Base-by-base conservation (phyloP, 2,113 vertebrate species). In the Bujurquina vittata region DNA sequence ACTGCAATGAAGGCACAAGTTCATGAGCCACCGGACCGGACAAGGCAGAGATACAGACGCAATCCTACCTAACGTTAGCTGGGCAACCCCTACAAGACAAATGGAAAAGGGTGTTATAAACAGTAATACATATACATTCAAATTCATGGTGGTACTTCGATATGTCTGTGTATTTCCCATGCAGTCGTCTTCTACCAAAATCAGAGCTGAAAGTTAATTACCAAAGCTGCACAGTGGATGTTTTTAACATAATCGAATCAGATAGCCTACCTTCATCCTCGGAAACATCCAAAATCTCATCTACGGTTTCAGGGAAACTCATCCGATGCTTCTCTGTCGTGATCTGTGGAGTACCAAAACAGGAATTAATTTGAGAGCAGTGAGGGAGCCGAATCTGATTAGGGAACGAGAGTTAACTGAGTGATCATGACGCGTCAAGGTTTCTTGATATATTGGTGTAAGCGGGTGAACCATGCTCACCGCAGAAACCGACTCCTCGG, bases 291-390 rank as follows among this genome's bases (percentile, higher is more conserved):
- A 99, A 91, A 87, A 97, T 97, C 93, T 99, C 98, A 3, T 99
- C 98, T 3, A 99, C 97, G 0, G 98, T 99, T 95, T 99, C 98
- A 0, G 98, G 98, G 89, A 98, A 98, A 94, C 98, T 99, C 97
- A 99, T 98, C 72, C 96, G 97, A 85, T 99, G 97, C 87, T 98
- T 99, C 90, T 99, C 98, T 3, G 95, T 93, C 1, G 95, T 95
- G 77, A 95, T 96, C 96, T 96, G 89, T 31, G 55, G 43, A 58
- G 63, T 81, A 43, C 10, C 26, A 74, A 8, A 56, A 73, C 52
- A 18, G 2, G 18, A 35, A 23, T 22, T 69, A 20, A n/a, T 80
- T 37, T 82, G 40, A 5, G 37, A 61, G 58, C 56, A 80, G 31
- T 77, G 62, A 82, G 23, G 29, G 18, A 84, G 69, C 23, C 54